These are phyloP conservation scores for Caenorhabditis tropicalis DNA, from an alignment of 1,140 invertebrate genomes.

Conservation along the genomic window DNA sequence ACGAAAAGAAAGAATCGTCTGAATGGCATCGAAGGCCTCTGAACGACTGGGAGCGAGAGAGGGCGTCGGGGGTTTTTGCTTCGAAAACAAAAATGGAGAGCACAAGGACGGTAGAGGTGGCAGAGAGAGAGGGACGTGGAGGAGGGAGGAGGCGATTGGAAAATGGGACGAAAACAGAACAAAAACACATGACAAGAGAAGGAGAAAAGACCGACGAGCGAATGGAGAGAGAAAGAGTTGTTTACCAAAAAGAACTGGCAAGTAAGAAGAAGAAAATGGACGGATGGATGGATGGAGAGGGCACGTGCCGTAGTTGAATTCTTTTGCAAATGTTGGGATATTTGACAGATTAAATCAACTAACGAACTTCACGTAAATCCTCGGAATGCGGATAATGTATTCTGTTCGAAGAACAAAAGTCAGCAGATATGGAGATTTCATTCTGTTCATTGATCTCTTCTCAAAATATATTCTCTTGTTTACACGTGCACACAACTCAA, in stretches of 20 bases:
- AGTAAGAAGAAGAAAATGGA: neutral
- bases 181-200: constrained; percentile 37
- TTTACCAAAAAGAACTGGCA: constrained; percentile 22
- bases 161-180: neutral
- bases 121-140: no score
- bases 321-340: neutral
- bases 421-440: no score
- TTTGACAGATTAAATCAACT: neutral
- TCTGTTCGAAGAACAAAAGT: no score
- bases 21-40: neutral
- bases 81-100: constrained; percentile 30
- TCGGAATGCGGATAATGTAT: no score
- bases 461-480: no score
- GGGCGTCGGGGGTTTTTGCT: neutral
- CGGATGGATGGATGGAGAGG: neutral
- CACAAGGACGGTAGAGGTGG: constrained; percentile 20
- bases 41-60: neutral
- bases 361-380: no score
- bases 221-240: neutral
- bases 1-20: constrained; percentile 28
- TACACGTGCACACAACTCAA: no score
- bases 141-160: neutral
- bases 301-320: constrained; percentile 5
- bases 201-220: neutral
- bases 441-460: no score